A percentile compares a stretch with the other conserved stretches of the same genome.
These are phyloP conservation scores for Teleopsis dalmanni DNA, from an alignment of 1,140 invertebrate genomes.

Conservation along the genomic window DNA sequence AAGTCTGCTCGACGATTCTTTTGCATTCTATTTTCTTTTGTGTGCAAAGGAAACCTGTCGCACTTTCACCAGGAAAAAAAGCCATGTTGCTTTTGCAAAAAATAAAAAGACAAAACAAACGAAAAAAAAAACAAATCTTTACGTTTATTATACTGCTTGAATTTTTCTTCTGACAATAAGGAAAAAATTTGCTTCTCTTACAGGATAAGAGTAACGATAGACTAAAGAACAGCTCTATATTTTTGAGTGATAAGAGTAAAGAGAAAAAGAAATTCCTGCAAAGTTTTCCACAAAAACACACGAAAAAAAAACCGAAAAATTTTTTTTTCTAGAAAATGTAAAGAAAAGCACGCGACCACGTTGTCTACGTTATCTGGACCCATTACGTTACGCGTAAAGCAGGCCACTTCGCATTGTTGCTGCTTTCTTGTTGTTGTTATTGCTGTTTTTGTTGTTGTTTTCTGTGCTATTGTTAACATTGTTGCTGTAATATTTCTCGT, in stretches of 20 bases:
- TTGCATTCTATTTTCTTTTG: too few species aligned
- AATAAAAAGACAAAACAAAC: too few species aligned
- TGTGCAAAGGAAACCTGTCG: too few species aligned
- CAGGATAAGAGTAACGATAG: neutral
- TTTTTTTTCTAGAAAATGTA: too few species aligned
- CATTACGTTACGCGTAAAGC: neutral
- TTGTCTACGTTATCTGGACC: neutral
- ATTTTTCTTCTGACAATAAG: too few species aligned
- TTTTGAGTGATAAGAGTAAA: neutral
- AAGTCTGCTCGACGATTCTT: too few species aligned
- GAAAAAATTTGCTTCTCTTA: too few species aligned
- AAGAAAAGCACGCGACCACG: conserved; percentile 6
- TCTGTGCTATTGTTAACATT: neutral
- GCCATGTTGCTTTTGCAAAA: too few species aligned
- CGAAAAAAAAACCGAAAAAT: conserved; percentile 2
- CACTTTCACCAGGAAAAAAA: too few species aligned
- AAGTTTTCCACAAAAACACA: neutral
- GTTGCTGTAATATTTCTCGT: conserved; percentile 1
- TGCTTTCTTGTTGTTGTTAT: neutral
- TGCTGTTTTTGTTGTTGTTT: neutral
- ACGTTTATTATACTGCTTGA: too few species aligned
- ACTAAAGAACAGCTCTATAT: neutral
- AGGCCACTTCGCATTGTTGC: neutral
- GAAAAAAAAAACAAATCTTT: too few species aligned
- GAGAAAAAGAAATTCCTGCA: conserved; percentile 5